Evolutionary conservation across 2,888 invertebrate species (phyloP).

Genomic region (Ophion ventricosus): DNA sequence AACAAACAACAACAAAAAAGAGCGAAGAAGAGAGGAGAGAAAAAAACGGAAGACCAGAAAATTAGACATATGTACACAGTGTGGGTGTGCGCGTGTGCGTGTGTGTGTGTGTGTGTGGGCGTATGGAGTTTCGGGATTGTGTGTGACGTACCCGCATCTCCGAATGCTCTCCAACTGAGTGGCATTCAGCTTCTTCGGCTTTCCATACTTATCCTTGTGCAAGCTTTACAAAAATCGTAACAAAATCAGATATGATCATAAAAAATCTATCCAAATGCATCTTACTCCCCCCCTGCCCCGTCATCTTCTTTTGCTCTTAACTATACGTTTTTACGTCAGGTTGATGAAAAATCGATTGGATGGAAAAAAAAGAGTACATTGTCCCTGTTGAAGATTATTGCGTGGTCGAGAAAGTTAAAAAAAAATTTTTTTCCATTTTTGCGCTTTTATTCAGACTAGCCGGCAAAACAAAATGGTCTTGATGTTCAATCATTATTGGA

Average conservation of each 20-base stretch:
- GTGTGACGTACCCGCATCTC: conserved; percentile 89
- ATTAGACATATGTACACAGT: conserved; percentile 15
- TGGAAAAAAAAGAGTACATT: too few species aligned
- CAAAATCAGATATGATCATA: conserved; percentile 71
- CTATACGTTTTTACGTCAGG: not conserved
- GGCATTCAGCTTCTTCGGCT: conserved; percentile 91
- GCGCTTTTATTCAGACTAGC: too few species aligned
- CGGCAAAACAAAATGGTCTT: too few species aligned
- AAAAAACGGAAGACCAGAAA: conserved; percentile 17
- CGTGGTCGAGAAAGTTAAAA: too few species aligned
- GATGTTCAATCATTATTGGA: too few species aligned
- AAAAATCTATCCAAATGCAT: conserved; percentile 29
- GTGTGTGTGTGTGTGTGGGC: too few species aligned
- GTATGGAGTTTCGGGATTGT: conserved; percentile 73
- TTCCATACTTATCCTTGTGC: conserved; percentile 94
- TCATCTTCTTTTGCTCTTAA: not conserved
- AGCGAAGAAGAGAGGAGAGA: conserved; percentile 15
- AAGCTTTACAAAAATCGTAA: conserved; percentile 89
- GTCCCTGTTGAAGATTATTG: too few species aligned
- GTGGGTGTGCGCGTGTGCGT: too few species aligned
- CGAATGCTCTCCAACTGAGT: conserved; percentile 91
- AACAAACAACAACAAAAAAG: not conserved
- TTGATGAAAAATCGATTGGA: too few species aligned
- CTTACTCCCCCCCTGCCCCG: not conserved
- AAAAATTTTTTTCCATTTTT: too few species aligned